Evolutionary conservation across 2,888 invertebrate genomes (phyloP).

Genomic region (Diadromus collaris): DNA sequence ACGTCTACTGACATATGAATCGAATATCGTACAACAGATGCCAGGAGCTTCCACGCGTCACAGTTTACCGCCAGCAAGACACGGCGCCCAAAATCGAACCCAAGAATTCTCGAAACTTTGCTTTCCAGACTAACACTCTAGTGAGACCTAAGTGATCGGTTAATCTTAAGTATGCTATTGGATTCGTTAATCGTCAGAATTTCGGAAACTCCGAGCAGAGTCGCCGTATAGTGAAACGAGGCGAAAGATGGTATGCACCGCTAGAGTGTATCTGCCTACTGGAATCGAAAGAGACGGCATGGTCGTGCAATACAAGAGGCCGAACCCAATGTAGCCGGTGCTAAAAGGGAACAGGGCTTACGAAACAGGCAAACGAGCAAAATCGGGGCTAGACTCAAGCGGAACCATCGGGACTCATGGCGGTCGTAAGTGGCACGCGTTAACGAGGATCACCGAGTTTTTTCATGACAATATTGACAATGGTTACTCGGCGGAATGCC

Average conservation of each 20-base stretch:
- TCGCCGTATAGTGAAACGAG: slow-evolving; percentile 53
- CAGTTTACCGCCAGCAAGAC: too few relatives aligned
- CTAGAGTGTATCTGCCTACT: neutral
- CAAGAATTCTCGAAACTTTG: too few relatives aligned
- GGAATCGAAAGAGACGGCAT: slow-evolving; percentile 19
- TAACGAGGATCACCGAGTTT: slow-evolving; percentile 19
- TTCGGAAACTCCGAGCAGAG: slow-evolving; percentile 44
- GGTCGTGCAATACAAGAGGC: slow-evolving; percentile 15
- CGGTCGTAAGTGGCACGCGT: neutral
- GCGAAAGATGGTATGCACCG: slow-evolving; percentile 46
- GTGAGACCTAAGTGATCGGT: too few relatives aligned
- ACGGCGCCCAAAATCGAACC: too few relatives aligned
- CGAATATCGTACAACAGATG: too few relatives aligned
- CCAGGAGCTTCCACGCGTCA: too few relatives aligned
- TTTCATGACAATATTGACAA: too few relatives aligned
- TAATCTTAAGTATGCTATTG: neutral
- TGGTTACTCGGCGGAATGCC: slow-evolving; percentile 30
- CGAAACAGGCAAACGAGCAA: slow-evolving; percentile 11
- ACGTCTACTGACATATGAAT: too few relatives aligned
- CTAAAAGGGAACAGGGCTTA: slow-evolving; percentile 21
- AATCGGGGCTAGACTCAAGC: neutral
- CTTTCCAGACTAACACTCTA: too few relatives aligned
- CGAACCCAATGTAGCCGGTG: neutral
- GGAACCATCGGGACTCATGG: slow-evolving; percentile 22
- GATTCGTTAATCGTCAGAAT: slow-evolving; percentile 35